Evolutionary conservation across 2,888 invertebrate genomes (phyloP), one percentile per base, ranked within the genome.

Genomic region (Toxonevra muliebris): DNA sequence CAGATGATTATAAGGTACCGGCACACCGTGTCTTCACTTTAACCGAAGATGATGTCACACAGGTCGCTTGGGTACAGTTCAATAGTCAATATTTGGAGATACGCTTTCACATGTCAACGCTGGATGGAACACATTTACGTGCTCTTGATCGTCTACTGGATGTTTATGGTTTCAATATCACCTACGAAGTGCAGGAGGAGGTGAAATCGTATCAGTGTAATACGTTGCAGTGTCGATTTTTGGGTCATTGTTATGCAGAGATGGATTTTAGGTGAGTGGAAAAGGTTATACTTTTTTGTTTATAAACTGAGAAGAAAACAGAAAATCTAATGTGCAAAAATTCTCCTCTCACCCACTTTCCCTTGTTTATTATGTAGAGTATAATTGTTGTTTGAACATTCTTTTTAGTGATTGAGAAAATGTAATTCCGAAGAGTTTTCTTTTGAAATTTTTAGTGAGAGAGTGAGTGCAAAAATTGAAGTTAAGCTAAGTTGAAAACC

Each of bases 141-240:
- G 95, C 94, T 0, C 86, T 94, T 72, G 90, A 93, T 79, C 90
- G 92, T 65, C 88, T 96, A 42, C 87, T 96, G 70, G 92, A 95
- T 71, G 94, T 95, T 52, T 95, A 92, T 81, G 96, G 96, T 13
- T 96, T 97, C 87, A 96, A 97, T 86, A 90, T 96, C 77, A 96
- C 96, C 40, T 96, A 96, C 82, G 94, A 95, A 80, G 91, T 95
- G 74, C 88, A 88, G 63, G 71, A 75, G 10, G 85, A 87, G n/a
- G 87, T 88, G 20, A 87, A 89, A 74, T 76, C 84, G 1, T 86
- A 88, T 58, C 89, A 92, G 20, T 96, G 96, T 84, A 93, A 92
- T 70, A 91, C 93, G 67, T 88, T 90, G 74, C 90, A 91, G 76
- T 96, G 96, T 81, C 92, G 95, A 0, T 92, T 92, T 74, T 89